Percentiles rank a stretch among this genome's conserved stretches.
Evolutionary conservation across 2,888 invertebrate genomes (phyloP).

Genomic region (Tupiocoris notatus): DNA sequence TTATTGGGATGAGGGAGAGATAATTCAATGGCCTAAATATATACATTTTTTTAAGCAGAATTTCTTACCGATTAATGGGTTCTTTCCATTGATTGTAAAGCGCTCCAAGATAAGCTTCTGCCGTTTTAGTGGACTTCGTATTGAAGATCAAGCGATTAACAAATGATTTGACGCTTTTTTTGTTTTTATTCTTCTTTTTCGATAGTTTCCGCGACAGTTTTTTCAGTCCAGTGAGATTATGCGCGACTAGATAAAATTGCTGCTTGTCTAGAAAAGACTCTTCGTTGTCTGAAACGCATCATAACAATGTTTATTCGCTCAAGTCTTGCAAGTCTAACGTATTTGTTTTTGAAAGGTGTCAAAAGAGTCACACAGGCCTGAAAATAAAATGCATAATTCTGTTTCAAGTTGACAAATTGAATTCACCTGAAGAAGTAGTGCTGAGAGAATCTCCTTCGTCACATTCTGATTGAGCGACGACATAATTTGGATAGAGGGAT

Average conservation of each 20-base stretch:
- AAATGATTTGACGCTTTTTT: conserved; percentile 17
- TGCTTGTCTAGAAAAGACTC: conserved; percentile 10
- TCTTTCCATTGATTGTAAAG: conserved; percentile 43
- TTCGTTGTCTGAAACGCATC: background rate
- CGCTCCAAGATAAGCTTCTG: conserved; percentile 17
- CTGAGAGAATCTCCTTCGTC: conserved; percentile 8
- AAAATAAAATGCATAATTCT: background rate
- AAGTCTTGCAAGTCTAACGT: too few species aligned
- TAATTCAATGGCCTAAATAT: background rate
- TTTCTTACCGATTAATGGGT: conserved; percentile 28
- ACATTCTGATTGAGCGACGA: background rate
- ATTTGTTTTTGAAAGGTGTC: background rate
- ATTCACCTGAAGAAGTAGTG: too few species aligned
- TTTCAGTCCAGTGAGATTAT: conserved; percentile 10
- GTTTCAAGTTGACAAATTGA: too few species aligned
- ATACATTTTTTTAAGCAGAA: background rate
- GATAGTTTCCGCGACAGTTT: conserved; percentile 27
- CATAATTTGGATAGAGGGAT: conserved; percentile 11
- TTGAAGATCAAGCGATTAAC: conserved; percentile 28
- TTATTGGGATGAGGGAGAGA: background rate
- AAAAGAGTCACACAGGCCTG: background rate
- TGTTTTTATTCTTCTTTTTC: conserved; percentile 11
- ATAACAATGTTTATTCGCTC: too few species aligned
- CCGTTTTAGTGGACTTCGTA: conserved; percentile 7
- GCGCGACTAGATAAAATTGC: conserved; percentile 14